phyloP scores from a whole-genome alignment of 2,888 invertebrate species.

The Spisula solida region DNA sequence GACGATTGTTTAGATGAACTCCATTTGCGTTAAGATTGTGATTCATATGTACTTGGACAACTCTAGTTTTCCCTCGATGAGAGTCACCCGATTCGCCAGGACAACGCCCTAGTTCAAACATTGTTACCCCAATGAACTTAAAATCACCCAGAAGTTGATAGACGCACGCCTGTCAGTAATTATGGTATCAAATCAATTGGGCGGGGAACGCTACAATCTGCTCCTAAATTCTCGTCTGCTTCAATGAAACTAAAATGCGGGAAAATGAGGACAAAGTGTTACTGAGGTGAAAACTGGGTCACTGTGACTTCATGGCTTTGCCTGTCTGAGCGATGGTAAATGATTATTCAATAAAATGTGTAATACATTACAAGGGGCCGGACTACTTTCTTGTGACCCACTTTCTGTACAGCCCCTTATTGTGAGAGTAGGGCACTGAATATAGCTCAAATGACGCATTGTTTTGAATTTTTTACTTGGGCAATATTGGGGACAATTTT shows the following conservation, averaged over 20 bases:
- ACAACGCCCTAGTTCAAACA: not conserved
- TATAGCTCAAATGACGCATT: not conserved
- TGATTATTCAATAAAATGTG: constrained; percentile 23
- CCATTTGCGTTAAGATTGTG: too few species aligned
- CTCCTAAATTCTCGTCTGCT: constrained; percentile 42
- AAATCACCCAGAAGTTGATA: constrained; percentile 25
- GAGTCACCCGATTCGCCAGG: not conserved
- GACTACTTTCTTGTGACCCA: constrained; percentile 30
- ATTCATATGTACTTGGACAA: too few species aligned
- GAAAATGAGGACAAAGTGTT: constrained; percentile 42
- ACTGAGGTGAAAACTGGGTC: constrained; percentile 34
- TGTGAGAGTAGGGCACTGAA: not conserved
- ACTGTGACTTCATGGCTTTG: constrained; percentile 36
- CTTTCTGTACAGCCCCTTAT: not conserved
- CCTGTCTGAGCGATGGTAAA: constrained; percentile 14
- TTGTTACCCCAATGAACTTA: constrained; percentile 22
- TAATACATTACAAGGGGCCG: constrained; percentile 1
- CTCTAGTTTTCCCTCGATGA: too few species aligned
- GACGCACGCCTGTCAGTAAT: constrained; percentile 33
- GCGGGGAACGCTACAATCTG: constrained; percentile 30
- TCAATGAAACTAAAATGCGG: constrained; percentile 38
- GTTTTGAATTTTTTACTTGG: not conserved
- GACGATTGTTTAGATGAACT: too few species aligned
- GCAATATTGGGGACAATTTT: not conserved
- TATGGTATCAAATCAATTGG: constrained; percentile 28